A percentile compares a stretch with the other conserved stretches of the same genome.
phyloP scores from a whole-genome alignment of 1,140 invertebrate species.

The Dreissena polymorpha region DNA sequence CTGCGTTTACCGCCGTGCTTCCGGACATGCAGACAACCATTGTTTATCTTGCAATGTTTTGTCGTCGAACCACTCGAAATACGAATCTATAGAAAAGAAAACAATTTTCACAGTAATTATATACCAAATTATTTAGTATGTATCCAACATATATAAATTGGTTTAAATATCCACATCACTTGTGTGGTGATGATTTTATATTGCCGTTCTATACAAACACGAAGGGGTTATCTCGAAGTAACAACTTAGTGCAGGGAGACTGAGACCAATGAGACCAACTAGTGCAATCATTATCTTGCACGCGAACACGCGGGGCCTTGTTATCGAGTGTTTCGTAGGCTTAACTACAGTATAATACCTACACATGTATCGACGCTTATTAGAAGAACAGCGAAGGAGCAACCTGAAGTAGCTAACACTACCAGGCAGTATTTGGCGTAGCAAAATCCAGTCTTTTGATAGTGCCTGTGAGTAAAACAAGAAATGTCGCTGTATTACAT shows the following conservation, averaged over 20 bases:
- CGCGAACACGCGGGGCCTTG: neutral
- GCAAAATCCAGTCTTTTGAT: neutral
- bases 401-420: neutral
- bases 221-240: neutral
- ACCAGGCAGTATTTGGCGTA: neutral
- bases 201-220: neutral
- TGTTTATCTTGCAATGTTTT: neutral
- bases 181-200: neutral
- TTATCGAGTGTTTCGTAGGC: neutral
- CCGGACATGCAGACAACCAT: neutral
- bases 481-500: neutral
- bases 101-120: neutral
- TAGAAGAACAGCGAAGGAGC: neutral
- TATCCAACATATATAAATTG: neutral
- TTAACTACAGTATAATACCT: neutral
- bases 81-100: neutral
- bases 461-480: neutral
- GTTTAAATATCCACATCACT: slow-evolving; percentile 3
- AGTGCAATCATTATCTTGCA: neutral
- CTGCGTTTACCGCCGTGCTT: neutral
- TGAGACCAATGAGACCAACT: neutral
- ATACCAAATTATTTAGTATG: neutral
- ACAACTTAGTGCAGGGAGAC: neutral
- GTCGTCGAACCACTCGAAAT: neutral
- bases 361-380: neutral